Percentiles rank a stretch among this genome's conserved stretches.
Conservation (phyloP, 2,797 vertebrate species). For the Pseudochirops cupreus region DNA sequence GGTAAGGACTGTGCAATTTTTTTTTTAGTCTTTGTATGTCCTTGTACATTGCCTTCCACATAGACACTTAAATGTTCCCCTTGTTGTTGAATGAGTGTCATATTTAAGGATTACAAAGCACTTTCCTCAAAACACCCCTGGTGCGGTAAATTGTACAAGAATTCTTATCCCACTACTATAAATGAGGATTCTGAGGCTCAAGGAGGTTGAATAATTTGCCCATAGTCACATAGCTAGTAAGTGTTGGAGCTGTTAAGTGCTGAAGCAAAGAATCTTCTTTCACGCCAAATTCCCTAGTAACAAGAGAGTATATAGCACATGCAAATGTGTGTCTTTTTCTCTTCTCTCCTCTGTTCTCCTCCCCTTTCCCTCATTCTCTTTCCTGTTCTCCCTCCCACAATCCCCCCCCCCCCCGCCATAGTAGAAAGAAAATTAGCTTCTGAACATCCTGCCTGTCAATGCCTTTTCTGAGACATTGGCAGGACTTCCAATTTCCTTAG, state of each 20-base stretch:
- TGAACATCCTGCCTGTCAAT: constrained; percentile 27
- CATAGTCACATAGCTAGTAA: not conserved
- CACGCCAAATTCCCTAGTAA: constrained; percentile 60
- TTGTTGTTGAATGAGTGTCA: not conserved
- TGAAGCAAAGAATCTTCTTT: constrained; percentile 46
- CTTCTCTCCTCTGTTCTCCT: not conserved
- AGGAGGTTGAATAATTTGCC: not conserved
- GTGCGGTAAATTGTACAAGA: not conserved
- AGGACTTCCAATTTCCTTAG: constrained; percentile 56
- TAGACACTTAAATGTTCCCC: not conserved
- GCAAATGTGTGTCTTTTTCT: not conserved
- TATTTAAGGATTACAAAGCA: not conserved
- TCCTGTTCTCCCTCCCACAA: not conserved
- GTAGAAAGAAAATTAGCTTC: constrained; percentile 53
- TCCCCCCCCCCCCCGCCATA: not conserved
- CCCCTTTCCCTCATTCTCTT: not conserved
- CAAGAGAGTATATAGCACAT: constrained; percentile 32
- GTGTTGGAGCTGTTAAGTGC: constrained; percentile 4
- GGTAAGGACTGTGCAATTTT: not conserved
- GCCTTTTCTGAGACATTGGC: constrained; percentile 39
- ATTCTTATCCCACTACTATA: not conserved
- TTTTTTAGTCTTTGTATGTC: not conserved
- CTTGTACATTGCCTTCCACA: not conserved
- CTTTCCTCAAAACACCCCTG: not conserved
- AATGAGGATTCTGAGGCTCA: not conserved